These are phyloP conservation scores for Bugula neritina DNA, from an alignment of 2,888 invertebrate species.

Conservation along the genomic window DNA sequence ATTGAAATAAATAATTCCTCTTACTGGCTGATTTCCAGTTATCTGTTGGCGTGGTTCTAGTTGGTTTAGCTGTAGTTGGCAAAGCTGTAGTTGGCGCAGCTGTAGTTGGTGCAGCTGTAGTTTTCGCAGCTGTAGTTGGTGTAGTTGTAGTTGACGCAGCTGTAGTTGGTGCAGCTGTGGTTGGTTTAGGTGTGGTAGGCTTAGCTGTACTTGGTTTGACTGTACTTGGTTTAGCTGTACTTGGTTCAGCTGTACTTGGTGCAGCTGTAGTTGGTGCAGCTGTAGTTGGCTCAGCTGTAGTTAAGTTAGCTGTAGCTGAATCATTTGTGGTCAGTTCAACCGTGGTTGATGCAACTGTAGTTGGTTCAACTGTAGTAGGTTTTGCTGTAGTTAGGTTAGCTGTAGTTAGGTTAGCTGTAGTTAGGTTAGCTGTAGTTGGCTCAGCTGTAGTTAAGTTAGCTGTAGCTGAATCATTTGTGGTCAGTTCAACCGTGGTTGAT, in stretches of 20 bases:
- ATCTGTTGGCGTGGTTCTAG: not conserved
- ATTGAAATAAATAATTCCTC: too few relatives aligned
- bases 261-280: not conserved
- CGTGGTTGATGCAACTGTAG: not conserved
- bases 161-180: not conserved
- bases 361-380: not conserved
- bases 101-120: conserved; percentile 2
- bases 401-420: not conserved
- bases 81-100: not conserved
- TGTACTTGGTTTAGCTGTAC: not conserved
- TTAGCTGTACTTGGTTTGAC: not conserved
- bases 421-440: not conserved
- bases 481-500: not conserved
- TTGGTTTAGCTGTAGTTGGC: not conserved
- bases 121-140: not conserved
- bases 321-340: not conserved
- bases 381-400: not conserved
- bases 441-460: not conserved
- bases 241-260: not conserved
- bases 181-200: not conserved
- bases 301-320: not conserved
- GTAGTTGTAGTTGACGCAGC: not conserved
- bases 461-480: not conserved
- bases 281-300: not conserved
- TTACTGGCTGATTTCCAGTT: conserved; percentile 16